Evolutionary conservation across 2,888 invertebrate genomes (phyloP), one percentile per base, ranked within the genome.

Genomic region (Schrankia costaestrigalis): DNA sequence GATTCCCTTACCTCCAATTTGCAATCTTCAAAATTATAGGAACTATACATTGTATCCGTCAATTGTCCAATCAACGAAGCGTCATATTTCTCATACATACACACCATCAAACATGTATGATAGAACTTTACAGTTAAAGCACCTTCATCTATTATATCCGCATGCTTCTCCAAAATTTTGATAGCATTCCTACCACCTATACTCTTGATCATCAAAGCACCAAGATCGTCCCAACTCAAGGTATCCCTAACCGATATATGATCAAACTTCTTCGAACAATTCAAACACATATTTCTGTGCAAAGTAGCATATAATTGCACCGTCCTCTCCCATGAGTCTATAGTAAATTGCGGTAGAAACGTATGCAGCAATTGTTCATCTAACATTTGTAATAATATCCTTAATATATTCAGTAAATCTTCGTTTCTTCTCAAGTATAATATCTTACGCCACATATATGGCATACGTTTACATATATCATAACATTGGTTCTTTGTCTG

Each of bases 71-170:
- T 66, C 3, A 79, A 56, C 0, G 72, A 80, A 0, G 50, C 56
- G 46, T 89, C 87, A 46, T 72, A 81, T 47, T 74, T 81, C 48
- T 84, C 86, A 56, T 77, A 82, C 65, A 85, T 67, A 1, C 80
- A 69, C 14, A 80, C 78, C 48, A 91, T 66, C 36, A 91, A 69
- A 57, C 90, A 89, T 0, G 88, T 77, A 41, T 91, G 90, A 49
- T 90, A 91, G 57, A 91, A 93, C 76, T 90, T 90, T 49, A 82
- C 75, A 36, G 91, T 89, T 24, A 93, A 64, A n/a, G 89, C 88
- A 5, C 90, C 88, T 24, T 85, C 68, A 0, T 90, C 89, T 28
- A 93, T 88, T 44, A 86, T 63, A 36, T 79, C 71, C 1, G 90
- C 81, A 46, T 92, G 83, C 46, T 87, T 89, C 43, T 80, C 78